Conservation (phyloP, 2,113 vertebrate genomes). For the Platanista minor region DNA sequence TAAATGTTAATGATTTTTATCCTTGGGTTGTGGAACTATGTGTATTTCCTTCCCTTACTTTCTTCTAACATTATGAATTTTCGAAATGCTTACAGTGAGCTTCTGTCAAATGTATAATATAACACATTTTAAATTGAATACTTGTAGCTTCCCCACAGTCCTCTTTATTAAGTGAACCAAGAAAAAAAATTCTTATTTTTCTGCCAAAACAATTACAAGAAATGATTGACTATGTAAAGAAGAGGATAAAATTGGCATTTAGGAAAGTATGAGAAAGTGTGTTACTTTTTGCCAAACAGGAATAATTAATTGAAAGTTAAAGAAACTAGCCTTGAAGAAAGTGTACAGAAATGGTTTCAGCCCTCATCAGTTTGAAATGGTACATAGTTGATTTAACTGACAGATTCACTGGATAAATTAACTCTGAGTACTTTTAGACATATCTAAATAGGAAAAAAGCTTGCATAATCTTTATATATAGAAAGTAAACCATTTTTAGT, state of each 20-base stretch:
- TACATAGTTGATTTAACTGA: background rate
- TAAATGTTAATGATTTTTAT: background rate
- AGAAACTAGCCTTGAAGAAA: background rate
- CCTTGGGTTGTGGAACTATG: background rate
- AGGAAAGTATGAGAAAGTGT: background rate
- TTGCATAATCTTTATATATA: background rate
- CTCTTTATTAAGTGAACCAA: constrained; percentile 25
- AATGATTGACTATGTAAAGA: background rate
- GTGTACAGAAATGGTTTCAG: background rate
- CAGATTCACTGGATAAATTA: constrained; percentile 2
- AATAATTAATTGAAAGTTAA: constrained; percentile 21
- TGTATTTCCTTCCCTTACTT: background rate
- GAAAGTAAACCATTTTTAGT: background rate
- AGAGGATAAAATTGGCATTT: constrained; percentile 8
- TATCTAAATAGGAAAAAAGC: background rate
- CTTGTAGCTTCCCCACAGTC: background rate
- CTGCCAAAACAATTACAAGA: constrained; percentile 42
- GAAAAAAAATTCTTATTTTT: background rate
- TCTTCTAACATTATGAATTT: background rate
- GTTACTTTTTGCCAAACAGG: constrained; percentile 7
- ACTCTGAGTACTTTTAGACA: background rate
- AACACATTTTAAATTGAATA: background rate
- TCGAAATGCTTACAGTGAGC: background rate
- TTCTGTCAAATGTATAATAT: background rate
- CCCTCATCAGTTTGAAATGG: background rate